Base-by-base conservation (phyloP, 1,140 invertebrate genomes). In the Lepidostoma basale region DNA sequence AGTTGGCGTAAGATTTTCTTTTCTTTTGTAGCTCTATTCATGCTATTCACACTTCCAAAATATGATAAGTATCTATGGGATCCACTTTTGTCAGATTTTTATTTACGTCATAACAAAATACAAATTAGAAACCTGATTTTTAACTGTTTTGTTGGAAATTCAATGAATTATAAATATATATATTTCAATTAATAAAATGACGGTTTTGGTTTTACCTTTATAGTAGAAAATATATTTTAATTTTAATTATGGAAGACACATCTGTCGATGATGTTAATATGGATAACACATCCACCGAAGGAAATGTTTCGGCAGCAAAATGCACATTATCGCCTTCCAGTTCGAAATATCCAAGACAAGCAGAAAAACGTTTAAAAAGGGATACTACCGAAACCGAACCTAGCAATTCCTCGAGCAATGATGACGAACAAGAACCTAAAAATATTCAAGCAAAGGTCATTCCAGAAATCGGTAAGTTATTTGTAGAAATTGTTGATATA, bases 91-190 rank as follows among this genome's bases (percentile, higher is more conserved):
- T 62, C 59, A 62, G 39, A 62, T 26, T 28, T 62, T 62, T 44
- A 44, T 62, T 62, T 62, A 62, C 59, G 59, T 62, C 59, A 62
- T 62, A 62, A 62, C 59, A 62, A 62, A 62, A 28, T 62, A 44
- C 10, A 44, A 44, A 18, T 39, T 59, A 40, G 33, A 39, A 23
- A n/a, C 22, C 10, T 33, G n/a, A n/a, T n/a, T n/a, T n/a, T n/a
- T n/a, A n/a, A n/a, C n/a, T n/a, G n/a, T n/a, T n/a, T n/a, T n/a
- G n/a, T n/a, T n/a, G n/a, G n/a, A n/a, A n/a, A n/a, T n/a, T n/a
- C n/a, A n/a, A n/a, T n/a, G n/a, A n/a, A n/a, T n/a, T n/a, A n/a
- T n/a, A n/a, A n/a, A n/a, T n/a, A n/a, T n/a, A n/a, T n/a, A n/a
- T n/a, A n/a, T 54, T 26, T 54, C 10, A 12, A 30, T 14, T 16